A percentile compares a stretch with the other conserved stretches of the same genome.
These are phyloP conservation scores for Ptilorrhoa leucosticta DNA, from an alignment of 2,113 vertebrate species.

Conservation along the genomic window DNA sequence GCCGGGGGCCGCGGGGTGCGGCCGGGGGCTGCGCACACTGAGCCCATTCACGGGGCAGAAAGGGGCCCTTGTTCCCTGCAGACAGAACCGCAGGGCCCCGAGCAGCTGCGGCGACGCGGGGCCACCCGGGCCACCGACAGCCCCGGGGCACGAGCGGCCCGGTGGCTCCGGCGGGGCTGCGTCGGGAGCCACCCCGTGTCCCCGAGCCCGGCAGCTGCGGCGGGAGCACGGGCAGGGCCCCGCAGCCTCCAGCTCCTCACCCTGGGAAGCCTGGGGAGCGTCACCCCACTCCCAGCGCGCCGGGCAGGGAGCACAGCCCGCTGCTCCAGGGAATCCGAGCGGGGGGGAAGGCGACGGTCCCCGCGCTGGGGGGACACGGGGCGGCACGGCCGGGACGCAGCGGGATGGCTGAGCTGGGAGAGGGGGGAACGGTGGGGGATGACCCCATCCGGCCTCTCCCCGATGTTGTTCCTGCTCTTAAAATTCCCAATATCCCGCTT, in stretches of 20 bases:
- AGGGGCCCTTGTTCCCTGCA: conserved; percentile 49
- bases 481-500: not conserved
- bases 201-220: not conserved
- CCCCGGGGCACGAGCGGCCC: not conserved
- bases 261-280: accelerated
- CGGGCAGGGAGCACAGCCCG: accelerated
- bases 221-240: not conserved
- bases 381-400: accelerated
- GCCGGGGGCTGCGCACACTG: not conserved
- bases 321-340: not conserved
- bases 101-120: not conserved
- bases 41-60: conserved; percentile 34
- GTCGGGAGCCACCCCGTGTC: accelerated
- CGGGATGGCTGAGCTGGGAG: not conserved
- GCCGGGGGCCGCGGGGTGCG: not conserved
- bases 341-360: not conserved
- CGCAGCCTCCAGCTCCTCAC: not conserved
- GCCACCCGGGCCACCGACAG: not conserved
- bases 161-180: not conserved
- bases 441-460: not conserved
- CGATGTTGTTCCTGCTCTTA: accelerated
- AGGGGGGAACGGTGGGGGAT: not conserved
- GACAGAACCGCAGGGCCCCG: not conserved
- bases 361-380: accelerated
- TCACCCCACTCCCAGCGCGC: accelerated